A percentile compares a stretch with the other conserved stretches of the same genome.
Conservation (phyloP, 2,113 vertebrate species). For the Tylochromis polylepis region DNA sequence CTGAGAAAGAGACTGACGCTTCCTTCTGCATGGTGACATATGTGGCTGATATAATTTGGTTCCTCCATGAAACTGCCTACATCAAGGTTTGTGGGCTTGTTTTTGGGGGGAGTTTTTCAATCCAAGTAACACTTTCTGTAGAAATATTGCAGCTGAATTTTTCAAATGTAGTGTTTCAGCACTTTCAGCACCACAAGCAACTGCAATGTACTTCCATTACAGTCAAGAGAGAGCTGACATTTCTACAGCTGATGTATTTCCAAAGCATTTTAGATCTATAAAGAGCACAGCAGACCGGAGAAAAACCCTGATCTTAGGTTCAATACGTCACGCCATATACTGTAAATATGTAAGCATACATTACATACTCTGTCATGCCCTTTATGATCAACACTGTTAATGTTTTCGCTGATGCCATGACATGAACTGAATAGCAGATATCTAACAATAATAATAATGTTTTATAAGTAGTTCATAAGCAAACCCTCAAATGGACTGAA, state of each 20-base stretch:
- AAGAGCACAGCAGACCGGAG: background rate
- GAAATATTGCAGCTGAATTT: background rate
- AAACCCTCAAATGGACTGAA: conserved; percentile 44
- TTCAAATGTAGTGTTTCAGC: background rate
- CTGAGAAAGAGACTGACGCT: background rate
- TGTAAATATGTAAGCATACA: conserved; percentile 54
- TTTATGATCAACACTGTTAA: conserved; percentile 21
- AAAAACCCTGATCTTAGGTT: background rate
- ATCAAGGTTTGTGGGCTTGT: background rate
- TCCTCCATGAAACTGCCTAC: background rate
- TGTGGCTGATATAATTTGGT: background rate
- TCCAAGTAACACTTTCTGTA: background rate
- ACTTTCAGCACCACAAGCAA: background rate
- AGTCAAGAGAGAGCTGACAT: background rate
- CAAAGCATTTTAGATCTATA: background rate
- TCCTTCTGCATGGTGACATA: background rate
- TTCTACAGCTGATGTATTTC: background rate
- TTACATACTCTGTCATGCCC: conserved; percentile 13
- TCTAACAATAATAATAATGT: conserved; percentile 8
- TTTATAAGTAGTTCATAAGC: conserved; percentile 31
- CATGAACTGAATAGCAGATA: conserved; percentile 1
- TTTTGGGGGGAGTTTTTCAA: background rate
- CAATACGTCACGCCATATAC: background rate
- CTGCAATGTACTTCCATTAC: background rate
- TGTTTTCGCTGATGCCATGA: conserved; percentile 25